Conservation (phyloP, 2,888 invertebrate species). For the Choreutis nemorana region DNA sequence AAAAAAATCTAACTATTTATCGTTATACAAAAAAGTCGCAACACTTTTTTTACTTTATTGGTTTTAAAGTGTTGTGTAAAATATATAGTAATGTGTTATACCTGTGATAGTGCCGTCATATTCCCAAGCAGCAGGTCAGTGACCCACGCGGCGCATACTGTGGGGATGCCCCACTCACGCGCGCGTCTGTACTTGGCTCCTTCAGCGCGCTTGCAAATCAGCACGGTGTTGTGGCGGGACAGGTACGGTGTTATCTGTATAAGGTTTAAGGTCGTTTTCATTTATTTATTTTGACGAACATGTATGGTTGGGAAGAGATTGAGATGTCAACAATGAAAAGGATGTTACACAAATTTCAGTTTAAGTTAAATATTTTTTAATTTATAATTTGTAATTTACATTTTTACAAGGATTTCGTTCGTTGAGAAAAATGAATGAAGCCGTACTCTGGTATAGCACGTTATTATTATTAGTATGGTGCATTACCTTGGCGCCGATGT, state of each 20-base stretch:
- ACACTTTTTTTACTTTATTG: too few species aligned
- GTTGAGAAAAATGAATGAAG: too few species aligned
- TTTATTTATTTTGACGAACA: too few species aligned
- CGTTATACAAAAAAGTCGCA: too few species aligned
- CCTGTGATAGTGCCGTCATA: constrained; percentile 80
- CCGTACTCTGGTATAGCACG: too few species aligned
- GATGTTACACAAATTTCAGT: background rate
- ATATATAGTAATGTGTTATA: constrained; percentile 14
- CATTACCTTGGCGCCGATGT: constrained; percentile 82
- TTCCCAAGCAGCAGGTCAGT: constrained; percentile 92
- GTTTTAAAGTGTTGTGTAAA: background rate
- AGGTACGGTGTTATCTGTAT: constrained; percentile 75
- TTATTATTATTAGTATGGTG: too few species aligned
- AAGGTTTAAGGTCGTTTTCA: background rate
- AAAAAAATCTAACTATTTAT: too few species aligned
- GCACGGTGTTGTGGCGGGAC: constrained; percentile 79
- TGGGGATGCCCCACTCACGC: constrained; percentile 89
- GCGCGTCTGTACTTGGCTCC: constrained; percentile 90
- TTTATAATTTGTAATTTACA: too few species aligned
- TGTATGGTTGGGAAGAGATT: too few species aligned
- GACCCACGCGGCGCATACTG: constrained; percentile 94
- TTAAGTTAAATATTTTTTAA: too few species aligned
- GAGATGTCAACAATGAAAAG: background rate
- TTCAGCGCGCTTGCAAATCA: constrained; percentile 82
- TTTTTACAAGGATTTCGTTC: too few species aligned